phyloP scores from a whole-genome alignment of 2,888 invertebrate species.

The Pollenia amentaria region DNA sequence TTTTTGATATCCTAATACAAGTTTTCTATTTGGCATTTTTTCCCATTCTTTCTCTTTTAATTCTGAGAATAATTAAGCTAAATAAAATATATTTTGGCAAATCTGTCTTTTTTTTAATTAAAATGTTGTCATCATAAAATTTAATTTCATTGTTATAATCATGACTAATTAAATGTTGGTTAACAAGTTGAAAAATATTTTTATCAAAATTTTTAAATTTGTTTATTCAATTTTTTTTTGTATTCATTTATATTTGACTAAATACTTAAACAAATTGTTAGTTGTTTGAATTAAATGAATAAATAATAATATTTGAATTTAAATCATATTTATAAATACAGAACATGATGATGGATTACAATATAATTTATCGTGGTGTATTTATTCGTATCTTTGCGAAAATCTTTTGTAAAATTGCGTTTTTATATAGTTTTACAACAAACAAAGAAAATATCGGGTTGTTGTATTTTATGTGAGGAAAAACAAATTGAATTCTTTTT shows the following conservation, averaged over 20 bases:
- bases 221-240: too few species aligned
- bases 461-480: conserved; percentile 43
- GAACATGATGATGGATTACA: conserved; percentile 50
- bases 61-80: background rate
- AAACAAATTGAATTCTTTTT: conserved; percentile 58
- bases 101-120: conserved; percentile 36
- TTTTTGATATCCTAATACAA: too few species aligned
- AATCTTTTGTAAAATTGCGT: conserved; percentile 56
- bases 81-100: conserved; percentile 27
- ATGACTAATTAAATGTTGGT: conserved; percentile 54
- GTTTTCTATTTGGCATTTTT: too few species aligned
- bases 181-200: conserved; percentile 29
- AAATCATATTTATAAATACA: conserved; percentile 61
- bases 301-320: conserved; percentile 27
- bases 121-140: conserved; percentile 59
- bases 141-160: conserved; percentile 43
- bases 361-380: conserved; percentile 35
- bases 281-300: background rate
- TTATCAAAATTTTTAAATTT: background rate
- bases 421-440: conserved; percentile 39
- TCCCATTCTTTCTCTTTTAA: background rate
- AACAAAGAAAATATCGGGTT: conserved; percentile 52
- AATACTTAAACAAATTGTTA: too few species aligned
- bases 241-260: too few species aligned
- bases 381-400: background rate